Evolutionary conservation across 2,113 vertebrate genomes (phyloP).

Genomic region (Osmerus mordax): DNA sequence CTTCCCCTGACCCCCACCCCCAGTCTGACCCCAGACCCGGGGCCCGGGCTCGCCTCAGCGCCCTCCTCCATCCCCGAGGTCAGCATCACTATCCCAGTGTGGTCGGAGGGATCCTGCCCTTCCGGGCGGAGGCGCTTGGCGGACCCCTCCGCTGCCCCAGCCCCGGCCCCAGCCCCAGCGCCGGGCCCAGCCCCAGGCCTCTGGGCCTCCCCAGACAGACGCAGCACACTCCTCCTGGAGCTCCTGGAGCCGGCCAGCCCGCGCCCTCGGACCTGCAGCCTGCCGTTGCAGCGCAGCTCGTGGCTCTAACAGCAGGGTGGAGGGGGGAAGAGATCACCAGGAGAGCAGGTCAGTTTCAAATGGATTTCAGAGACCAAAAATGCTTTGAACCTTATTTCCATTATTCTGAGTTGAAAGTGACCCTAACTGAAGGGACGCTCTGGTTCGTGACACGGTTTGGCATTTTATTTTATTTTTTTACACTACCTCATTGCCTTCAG

Average conservation of each 20-base stretch:
- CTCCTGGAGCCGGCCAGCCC: constrained; percentile 25
- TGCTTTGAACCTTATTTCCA: too few species aligned
- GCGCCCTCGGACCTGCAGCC: neutral
- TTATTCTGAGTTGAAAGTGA: too few species aligned
- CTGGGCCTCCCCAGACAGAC: constrained; percentile 39
- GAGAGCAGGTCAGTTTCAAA: neutral
- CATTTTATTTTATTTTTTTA: too few species aligned
- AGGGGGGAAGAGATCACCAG: neutral
- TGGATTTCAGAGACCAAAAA: neutral
- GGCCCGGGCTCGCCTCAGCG: neutral
- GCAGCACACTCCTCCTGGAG: constrained; percentile 52
- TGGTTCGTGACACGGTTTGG: too few species aligned
- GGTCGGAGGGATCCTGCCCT: constrained; percentile 29
- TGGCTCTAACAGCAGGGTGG: neutral
- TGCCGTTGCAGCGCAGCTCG: constrained; percentile 21
- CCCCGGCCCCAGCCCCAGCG: too few species aligned
- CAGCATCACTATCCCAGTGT: constrained; percentile 30
- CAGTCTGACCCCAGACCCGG: neutral
- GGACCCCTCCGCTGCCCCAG: constrained; percentile 7
- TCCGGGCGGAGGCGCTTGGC: neutral
- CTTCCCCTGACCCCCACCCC: neutral
- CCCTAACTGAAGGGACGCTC: too few species aligned
- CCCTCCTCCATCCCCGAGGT: constrained; percentile 46
- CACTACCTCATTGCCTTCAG: too few species aligned
- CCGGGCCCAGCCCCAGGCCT: too few species aligned